Evolutionary conservation across 2,797 vertebrate species (phyloP), one percentile per base, ranked within the genome.

Genomic region (Bryconaethiops microstoma): DNA sequence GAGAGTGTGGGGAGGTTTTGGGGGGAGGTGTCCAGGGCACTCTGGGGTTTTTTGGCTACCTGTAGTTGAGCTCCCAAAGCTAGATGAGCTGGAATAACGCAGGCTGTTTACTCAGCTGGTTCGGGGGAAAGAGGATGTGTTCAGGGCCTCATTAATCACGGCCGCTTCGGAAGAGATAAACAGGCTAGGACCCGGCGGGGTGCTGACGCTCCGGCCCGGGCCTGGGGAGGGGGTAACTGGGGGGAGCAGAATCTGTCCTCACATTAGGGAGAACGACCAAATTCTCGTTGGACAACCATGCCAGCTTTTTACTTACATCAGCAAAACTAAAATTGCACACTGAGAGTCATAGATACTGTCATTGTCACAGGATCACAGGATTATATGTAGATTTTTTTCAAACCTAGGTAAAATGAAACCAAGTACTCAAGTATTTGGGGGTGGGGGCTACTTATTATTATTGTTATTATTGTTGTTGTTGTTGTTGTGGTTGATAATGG

Each of bases 101-200:
- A 12, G 87, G 77, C 77, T 97, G 91, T 98, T 98, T 96, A 94
- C 92, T 96, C 97, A 97, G 97, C 96, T 97, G 89, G 86, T 94
- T 93, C 90, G 85, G 92, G 94, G 93, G 94, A 95, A 92, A 93
- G 92, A 95, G 96, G 93, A 94, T 92, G 91, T 93, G 93, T 95
- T 93, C 92, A 90, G 92, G 87, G 92, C 88, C 93, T 94, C 96
- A 95, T 97, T 95, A 96, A 97, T 97, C 96, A 96, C 92, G 87
- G 88, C 90, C 77, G 92, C 91, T 94, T 92, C 92, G 84, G 92
- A 94, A 92, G 93, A 94, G 93, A 95, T 95, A 96, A 95, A 96
- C 95, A 95, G 92, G 91, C 92, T 84, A 72, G 88, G 90, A 94
- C 90, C 87, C 93, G 93, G 89, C 87, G 93, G 94, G 92, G 93